Base-by-base conservation (phyloP, 2,113 vertebrate species). In the Xyrauchen texanus region DNA sequence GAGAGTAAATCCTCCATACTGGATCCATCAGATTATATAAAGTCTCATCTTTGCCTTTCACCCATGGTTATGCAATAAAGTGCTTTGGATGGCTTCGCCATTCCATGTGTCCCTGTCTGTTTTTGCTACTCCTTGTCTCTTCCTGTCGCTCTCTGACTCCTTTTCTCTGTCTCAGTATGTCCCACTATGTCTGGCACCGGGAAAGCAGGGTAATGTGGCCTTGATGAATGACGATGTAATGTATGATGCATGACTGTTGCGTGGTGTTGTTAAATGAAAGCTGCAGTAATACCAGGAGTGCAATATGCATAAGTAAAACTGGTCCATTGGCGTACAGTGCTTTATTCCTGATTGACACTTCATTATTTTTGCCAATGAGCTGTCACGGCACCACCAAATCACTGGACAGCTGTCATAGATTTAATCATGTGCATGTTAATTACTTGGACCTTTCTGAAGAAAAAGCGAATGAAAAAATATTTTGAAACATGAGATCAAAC, bases 11-110 rank as follows among this genome's bases (percentile, higher is more conserved):
- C 71, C 74, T 81, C 53, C 81, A 82, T 78, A 68, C 65, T 82
- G 75, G 61, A 70, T 84, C 65, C 71, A 76, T 84, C 76, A 78
- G 81, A 76, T 84, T 81, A 81, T 76, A 76, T 84, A 81, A 84
- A 79, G 79, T 68, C 69, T 68, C 78, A 57, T 62, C 47, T 68
- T 75, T 55, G 76, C 9, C 79, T 79, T 52, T 76, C 71, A 81
- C 53, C 53, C 58, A 66, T 76, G 78, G 69, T 78, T 81, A 81
- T 78, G 66, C 66, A 78, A 81, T 75, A 78, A 81, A 69, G 60
- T 75, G 79, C 66, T 67, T 77, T 63, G 52, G 34, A 73, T 63
- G 68, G 74, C 68, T 51, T 68, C 47, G 13, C 87, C 84, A 89
- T 83, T 81, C 78, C 47, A 58, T 15, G 55, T 21, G 34, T 34